Percentiles rank a stretch among this genome's conserved stretches.
Evolutionary conservation across 2,888 invertebrate species (phyloP).

Genomic region (Pyrrhia umbra): DNA sequence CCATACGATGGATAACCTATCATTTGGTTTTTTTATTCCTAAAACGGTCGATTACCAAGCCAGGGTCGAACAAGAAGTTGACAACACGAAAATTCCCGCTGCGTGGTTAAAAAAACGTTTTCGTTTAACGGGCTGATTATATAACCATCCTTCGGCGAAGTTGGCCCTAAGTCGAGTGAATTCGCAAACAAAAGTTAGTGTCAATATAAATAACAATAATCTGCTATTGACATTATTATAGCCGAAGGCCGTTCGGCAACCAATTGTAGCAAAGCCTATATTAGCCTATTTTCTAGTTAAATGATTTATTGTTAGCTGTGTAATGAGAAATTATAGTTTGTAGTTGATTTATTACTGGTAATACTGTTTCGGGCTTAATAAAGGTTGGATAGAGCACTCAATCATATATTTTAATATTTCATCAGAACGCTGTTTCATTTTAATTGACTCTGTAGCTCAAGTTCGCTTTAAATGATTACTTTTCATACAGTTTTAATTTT

Average conservation of each 20-base stretch:
- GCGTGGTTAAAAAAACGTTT: no score
- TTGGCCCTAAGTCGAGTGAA: background rate
- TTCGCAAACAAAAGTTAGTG: background rate
- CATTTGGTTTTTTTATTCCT: no score
- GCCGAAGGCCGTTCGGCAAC: constrained; percentile 27
- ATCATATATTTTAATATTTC: constrained; percentile 51
- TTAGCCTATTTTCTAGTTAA: constrained; percentile 64
- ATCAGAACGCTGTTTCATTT: constrained; percentile 32
- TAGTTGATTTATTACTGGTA: constrained; percentile 56
- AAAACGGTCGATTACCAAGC: no score
- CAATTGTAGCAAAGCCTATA: constrained; percentile 47
- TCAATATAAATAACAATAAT: constrained; percentile 24
- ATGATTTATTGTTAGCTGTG: constrained; percentile 61
- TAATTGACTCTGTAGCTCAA: constrained; percentile 41
- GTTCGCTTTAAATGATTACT: constrained; percentile 16
- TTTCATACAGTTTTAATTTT: background rate
- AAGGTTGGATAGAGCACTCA: constrained; percentile 35
- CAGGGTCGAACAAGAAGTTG: no score
- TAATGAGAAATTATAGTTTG: constrained; percentile 61
- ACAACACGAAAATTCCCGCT: no score
- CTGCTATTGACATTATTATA: constrained; percentile 18
- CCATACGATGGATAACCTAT: no score
- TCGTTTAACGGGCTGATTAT: no score
- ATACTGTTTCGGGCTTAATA: constrained; percentile 38
- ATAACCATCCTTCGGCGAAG: no score